A percentile compares a stretch with the other conserved stretches of the same genome.
Evolutionary conservation across 2,797 vertebrate species (phyloP).

Genomic region (Sphaeramia orbicularis): DNA sequence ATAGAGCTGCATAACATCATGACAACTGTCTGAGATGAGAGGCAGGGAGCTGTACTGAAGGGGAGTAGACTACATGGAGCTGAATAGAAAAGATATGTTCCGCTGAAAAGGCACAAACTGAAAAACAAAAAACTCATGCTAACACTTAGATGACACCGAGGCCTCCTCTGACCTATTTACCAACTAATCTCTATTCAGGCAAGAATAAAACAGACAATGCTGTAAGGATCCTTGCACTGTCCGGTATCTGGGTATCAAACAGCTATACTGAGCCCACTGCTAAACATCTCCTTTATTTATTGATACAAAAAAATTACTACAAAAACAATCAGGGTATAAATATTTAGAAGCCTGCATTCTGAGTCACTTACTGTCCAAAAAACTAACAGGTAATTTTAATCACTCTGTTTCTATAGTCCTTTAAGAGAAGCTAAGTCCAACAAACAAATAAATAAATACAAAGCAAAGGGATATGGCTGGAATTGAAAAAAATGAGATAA

Average conservation of each 20-base stretch:
- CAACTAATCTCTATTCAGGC: slow-evolving; percentile 23
- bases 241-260: slow-evolving; percentile 10
- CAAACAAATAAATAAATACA: too few species aligned
- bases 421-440: too few species aligned
- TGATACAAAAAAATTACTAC: too few species aligned
- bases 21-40: background rate
- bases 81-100: background rate
- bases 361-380: too few species aligned
- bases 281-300: slow-evolving; percentile 9
- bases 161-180: slow-evolving; percentile 23
- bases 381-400: too few species aligned
- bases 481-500: too few species aligned
- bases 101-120: too few species aligned
- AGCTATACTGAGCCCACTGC: slow-evolving; percentile 12
- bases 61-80: background rate
- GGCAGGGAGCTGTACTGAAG: background rate
- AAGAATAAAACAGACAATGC: slow-evolving; percentile 12
- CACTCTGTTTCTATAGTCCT: too few species aligned
- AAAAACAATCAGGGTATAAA: too few species aligned
- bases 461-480: too few species aligned
- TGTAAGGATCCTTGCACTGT: slow-evolving; percentile 10
- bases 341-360: too few species aligned
- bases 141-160: slow-evolving; percentile 21
- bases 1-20: background rate
- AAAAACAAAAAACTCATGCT: slow-evolving; percentile 1